Evolutionary conservation across 2,888 invertebrate species (phyloP).

Genomic region (Platycnemis pennipes): DNA sequence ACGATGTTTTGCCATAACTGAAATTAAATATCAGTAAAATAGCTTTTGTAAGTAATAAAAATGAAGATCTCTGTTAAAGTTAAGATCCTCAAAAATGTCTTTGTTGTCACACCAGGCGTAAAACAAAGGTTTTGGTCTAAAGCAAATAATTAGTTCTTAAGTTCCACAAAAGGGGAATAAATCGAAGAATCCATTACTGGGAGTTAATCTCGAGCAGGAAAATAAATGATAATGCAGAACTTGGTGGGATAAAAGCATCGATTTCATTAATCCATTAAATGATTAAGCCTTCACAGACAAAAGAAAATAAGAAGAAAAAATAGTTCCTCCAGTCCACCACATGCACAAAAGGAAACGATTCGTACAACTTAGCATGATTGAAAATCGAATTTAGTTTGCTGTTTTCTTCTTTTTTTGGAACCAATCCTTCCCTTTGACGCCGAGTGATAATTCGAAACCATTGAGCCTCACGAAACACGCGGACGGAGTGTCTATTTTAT

Average conservation of each 20-base stretch:
- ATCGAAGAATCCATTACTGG: conserved; percentile 37
- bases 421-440: conserved; percentile 34
- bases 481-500: conserved; percentile 28
- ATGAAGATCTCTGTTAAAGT: neutral
- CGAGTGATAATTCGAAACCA: conserved; percentile 35
- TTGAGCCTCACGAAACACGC: conserved; percentile 15
- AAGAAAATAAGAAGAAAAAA: neutral
- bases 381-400: conserved; percentile 47
- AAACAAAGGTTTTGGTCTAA: neutral
- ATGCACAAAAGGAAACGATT: conserved; percentile 30
- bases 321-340: neutral
- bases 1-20: too few relatives aligned
- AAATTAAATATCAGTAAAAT: too few relatives aligned
- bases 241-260: conserved; percentile 37
- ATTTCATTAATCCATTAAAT: conserved; percentile 66
- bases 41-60: neutral
- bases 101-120: neutral
- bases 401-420: conserved; percentile 8
- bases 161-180: conserved; percentile 41
- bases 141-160: conserved; percentile 64
- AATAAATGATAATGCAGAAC: neutral
- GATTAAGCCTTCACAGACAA: conserved; percentile 28
- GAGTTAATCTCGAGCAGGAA: conserved; percentile 11
- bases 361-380: conserved; percentile 58
- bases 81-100: neutral